A percentile compares a stretch with the other conserved stretches of the same genome.
Evolutionary conservation across 2,888 invertebrate species (phyloP).

Genomic region (Exocentrus adspersus): DNA sequence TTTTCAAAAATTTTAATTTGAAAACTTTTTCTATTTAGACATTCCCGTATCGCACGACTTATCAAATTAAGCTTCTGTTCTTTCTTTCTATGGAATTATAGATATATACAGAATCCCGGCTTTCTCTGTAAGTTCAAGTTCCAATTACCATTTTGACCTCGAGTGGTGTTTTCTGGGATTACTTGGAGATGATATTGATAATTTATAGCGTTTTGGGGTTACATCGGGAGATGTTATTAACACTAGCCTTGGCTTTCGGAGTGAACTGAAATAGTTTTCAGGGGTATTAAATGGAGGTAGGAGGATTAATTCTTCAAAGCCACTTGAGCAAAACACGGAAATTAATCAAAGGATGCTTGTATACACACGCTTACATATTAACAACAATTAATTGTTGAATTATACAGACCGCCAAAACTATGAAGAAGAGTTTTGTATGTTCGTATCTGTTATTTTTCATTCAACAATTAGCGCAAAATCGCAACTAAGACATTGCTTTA

Average conservation of each 20-base stretch:
- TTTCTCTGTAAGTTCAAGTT: background rate
- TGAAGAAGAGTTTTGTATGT: too few relatives aligned
- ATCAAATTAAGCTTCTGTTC: conserved; percentile 8
- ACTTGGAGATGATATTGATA: background rate
- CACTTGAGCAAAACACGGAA: too few relatives aligned
- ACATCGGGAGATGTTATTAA: background rate
- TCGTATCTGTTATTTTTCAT: too few relatives aligned
- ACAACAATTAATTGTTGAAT: too few relatives aligned
- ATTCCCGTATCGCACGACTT: conserved; percentile 2
- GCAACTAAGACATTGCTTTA: background rate
- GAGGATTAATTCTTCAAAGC: background rate
- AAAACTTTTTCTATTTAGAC: conserved; percentile 34
- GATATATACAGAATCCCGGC: background rate
- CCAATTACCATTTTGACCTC: background rate
- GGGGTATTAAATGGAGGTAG: background rate
- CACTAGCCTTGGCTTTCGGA: background rate
- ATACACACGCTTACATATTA: too few relatives aligned
- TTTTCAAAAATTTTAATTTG: conserved; percentile 35
- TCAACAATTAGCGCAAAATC: background rate
- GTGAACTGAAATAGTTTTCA: background rate
- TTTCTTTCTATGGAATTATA: background rate
- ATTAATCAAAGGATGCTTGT: too few relatives aligned
- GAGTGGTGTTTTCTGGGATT: background rate
- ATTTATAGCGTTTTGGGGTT: background rate
- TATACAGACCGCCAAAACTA: too few relatives aligned